Conservation (phyloP, 2,888 invertebrate genomes). For the Hirudinaria manillensis region DNA sequence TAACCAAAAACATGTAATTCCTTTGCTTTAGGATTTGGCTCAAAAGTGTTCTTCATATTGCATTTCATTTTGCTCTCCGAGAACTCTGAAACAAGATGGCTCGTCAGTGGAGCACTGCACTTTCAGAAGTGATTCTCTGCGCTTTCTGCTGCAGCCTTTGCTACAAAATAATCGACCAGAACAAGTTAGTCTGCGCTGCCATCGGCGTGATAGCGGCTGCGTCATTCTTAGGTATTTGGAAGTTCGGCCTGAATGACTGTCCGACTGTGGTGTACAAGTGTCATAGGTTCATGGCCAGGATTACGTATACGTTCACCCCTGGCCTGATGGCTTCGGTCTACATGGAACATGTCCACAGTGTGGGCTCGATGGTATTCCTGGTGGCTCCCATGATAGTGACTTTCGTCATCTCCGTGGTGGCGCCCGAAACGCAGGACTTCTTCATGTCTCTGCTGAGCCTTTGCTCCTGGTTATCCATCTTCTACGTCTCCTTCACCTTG, state of each 20-base stretch:
- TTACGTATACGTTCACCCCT: constrained; percentile 7
- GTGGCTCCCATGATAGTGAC: constrained; percentile 4
- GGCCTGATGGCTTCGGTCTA: constrained; percentile 14
- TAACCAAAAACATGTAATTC: too few species aligned
- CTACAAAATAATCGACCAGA: not conserved
- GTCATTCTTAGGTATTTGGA: not conserved
- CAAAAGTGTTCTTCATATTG: too few species aligned
- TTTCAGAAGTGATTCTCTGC: constrained; percentile 14
- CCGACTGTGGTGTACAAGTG: constrained; percentile 5
- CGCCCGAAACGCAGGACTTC: not conserved
- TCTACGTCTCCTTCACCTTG: not conserved
- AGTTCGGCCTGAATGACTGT: not conserved
- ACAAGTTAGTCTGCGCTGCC: not conserved
- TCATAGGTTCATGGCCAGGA: not conserved
- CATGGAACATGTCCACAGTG: not conserved
- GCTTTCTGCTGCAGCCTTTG: not conserved
- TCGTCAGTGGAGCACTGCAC: constrained; percentile 8
- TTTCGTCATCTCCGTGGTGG: not conserved
- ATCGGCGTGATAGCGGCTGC: not conserved
- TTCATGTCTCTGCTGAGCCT: not conserved
- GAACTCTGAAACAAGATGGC: not conserved
- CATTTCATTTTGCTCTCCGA: too few species aligned
- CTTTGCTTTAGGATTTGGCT: too few species aligned
- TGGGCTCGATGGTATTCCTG: not conserved
- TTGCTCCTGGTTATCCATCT: not conserved